A percentile compares a stretch with the other conserved stretches of the same genome.
These are phyloP conservation scores for Caenorhabditis auriculariae DNA, from an alignment of 2,888 invertebrate genomes.

Conservation along the genomic window DNA sequence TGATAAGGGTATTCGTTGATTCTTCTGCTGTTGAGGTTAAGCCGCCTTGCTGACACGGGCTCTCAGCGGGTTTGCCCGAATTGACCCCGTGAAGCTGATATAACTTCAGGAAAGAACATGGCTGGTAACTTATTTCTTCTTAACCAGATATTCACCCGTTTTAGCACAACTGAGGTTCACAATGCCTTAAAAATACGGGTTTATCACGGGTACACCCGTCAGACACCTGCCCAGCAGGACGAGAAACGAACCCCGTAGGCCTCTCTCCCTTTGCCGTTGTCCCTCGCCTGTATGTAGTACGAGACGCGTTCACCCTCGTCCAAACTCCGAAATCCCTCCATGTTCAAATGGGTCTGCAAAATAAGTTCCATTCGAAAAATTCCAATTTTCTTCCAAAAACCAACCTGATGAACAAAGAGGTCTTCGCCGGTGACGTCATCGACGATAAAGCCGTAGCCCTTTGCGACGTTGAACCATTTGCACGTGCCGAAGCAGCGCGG, in stretches of 20 bases:
- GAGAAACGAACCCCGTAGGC: conserved; percentile 28
- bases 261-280: conserved; percentile 33
- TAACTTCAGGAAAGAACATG: too few relatives aligned
- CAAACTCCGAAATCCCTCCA: conserved; percentile 44
- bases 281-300: conserved; percentile 27
- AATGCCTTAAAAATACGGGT: too few relatives aligned
- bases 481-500: conserved; percentile 28
- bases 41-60: too few relatives aligned
- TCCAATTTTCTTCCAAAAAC: background rate
- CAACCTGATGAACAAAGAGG: conserved; percentile 40
- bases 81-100: too few relatives aligned
- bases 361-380: background rate
- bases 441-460: conserved; percentile 41
- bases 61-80: too few relatives aligned
- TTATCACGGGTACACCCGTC: too few relatives aligned
- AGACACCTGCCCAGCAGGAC: too few relatives aligned
- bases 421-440: conserved; percentile 37
- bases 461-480: conserved; percentile 44
- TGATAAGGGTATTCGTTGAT: too few relatives aligned
- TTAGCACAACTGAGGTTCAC: too few relatives aligned
- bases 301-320: conserved; percentile 41
- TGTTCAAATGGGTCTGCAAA: conserved; percentile 31
- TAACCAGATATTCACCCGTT: too few relatives aligned
- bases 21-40: too few relatives aligned
- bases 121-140: too few relatives aligned